phyloP scores from a whole-genome alignment of 1,140 invertebrate species.

The Sesamia nonagrioides region DNA sequence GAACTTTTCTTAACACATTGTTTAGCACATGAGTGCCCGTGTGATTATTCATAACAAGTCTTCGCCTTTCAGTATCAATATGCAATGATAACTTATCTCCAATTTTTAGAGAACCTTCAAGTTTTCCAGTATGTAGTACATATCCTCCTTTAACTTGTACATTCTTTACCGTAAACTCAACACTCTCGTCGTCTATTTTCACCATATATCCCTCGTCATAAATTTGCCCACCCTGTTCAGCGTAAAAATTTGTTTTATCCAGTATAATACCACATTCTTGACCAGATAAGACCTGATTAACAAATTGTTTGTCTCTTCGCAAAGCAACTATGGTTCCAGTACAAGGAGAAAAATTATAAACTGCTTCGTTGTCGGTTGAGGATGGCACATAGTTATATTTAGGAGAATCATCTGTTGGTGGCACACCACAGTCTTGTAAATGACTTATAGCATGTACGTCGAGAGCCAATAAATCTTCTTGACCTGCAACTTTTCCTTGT shows the following conservation, averaged over 20 bases:
- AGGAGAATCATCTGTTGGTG: conserved; percentile 95
- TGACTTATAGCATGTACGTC: conserved; percentile 98
- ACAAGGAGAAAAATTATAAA: conserved; percentile 92
- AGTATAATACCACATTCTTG: conserved; percentile 97
- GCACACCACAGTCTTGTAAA: conserved; percentile 93
- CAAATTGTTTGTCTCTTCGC: conserved; percentile 94
- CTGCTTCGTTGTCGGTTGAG: conserved; percentile 88
- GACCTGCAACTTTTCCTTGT: conserved; percentile 93
- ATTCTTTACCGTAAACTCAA: conserved; percentile 98
- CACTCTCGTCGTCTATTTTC: conserved; percentile 94
- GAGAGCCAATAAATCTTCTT: conserved; percentile 94
- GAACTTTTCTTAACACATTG: conserved; percentile 96
- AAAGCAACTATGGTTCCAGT: conserved; percentile 91
- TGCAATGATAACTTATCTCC: conserved; percentile 95
- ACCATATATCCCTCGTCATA: conserved; percentile 98
- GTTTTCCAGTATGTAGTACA: conserved; percentile 96
- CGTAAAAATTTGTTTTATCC: conserved; percentile 98
- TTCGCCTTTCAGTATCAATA: conserved; percentile 94
- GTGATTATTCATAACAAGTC: conserved; percentile 99
- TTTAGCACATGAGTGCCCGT: conserved; percentile 99
- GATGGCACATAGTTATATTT: conserved; percentile 97
- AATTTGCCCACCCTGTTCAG: conserved; percentile 99
- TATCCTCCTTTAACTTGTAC: conserved; percentile 99
- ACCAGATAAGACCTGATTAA: conserved; percentile 93
- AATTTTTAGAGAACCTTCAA: conserved; percentile 94